Evolutionary conservation across 2,888 invertebrate genomes (phyloP).

Genomic region (Eupithecia centaureata): DNA sequence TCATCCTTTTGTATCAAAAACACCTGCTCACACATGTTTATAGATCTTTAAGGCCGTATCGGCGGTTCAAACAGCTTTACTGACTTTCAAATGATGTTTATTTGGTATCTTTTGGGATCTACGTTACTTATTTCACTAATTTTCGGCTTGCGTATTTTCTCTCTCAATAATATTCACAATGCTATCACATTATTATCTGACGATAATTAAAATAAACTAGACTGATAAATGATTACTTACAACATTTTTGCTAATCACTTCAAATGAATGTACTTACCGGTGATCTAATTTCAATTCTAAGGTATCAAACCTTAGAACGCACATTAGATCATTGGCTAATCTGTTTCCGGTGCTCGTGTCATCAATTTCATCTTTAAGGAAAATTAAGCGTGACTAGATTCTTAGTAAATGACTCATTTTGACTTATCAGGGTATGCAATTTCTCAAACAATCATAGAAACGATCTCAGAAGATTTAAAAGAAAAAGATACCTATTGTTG

Average conservation of each 20-base stretch:
- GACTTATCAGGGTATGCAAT: slow-evolving; percentile 10
- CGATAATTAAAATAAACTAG: background rate
- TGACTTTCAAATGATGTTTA: slow-evolving; percentile 19
- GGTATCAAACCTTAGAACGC: slow-evolving; percentile 29
- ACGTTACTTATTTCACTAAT: background rate
- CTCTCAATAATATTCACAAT: too few relatives aligned
- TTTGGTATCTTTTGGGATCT: slow-evolving; percentile 12
- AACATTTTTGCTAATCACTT: background rate
- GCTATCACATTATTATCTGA: too few relatives aligned
- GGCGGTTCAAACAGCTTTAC: slow-evolving; percentile 17
- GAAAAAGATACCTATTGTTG: background rate
- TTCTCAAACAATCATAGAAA: slow-evolving; percentile 3
- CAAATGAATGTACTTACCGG: slow-evolving; percentile 10
- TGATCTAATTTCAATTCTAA: too few relatives aligned
- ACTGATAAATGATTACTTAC: background rate
- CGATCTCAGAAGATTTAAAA: background rate
- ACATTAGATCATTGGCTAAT: slow-evolving; percentile 41
- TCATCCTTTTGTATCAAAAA: slow-evolving; percentile 67
- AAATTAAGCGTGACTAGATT: slow-evolving; percentile 35
- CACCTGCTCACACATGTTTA: slow-evolving; percentile 67
- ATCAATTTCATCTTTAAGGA: slow-evolving; percentile 38
- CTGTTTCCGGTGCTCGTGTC: slow-evolving; percentile 35
- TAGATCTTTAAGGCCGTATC: slow-evolving; percentile 45
- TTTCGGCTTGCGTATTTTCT: background rate
- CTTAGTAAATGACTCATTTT: slow-evolving; percentile 37